Evolutionary conservation across 1,140 invertebrate genomes (phyloP), one percentile per base, ranked within the genome.

Genomic region (Hydropsyche tenuis): DNA sequence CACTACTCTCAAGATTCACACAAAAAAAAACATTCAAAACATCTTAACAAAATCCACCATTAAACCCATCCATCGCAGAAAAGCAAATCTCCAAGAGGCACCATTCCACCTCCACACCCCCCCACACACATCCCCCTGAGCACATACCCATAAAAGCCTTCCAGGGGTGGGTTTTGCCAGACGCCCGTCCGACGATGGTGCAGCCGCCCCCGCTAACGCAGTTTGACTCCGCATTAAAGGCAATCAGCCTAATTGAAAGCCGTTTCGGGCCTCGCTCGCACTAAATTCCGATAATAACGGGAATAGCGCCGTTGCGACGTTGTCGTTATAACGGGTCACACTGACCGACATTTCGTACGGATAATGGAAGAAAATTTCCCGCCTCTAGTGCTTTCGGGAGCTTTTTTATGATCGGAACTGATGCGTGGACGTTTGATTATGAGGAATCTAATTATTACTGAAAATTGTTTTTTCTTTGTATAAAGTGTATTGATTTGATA

Each of bases 201-300:
- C 56, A 72, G 68, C 68, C 27, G n/a, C 60, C 63, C 63, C 46
- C 23, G 60, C 63, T 73, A 66, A 73, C 60, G 71, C 60, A 53
- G 62, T 65, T 73, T 65, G 62, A 73, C 63, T 64, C 71, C 45
- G 62, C 71, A 73, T 73, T 73, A 64, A 53, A 73, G 63, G 71
- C 71, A 73, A 73, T 73, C 71, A 73, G 71, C 56, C 71, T 73
- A 73, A 73, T 73, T 73, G 71, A 73, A 73, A 73, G 56, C 71
- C 62, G 42, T 73, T 73, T 65, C 62, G 30, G 11, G 51, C 71
- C 56, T 60, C 11, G 56, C 56, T 23, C 9, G 9, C 22, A 60
- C 23, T 64, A 73, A 73, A 73, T 53, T 65, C 46, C 16, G 45
- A 53, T 66, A 64, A 73, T 65, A 46, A 43, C 68, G 22, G 65